phyloP scores from a whole-genome alignment of 2,113 vertebrate species.

The Taurulus bubalis region DNA sequence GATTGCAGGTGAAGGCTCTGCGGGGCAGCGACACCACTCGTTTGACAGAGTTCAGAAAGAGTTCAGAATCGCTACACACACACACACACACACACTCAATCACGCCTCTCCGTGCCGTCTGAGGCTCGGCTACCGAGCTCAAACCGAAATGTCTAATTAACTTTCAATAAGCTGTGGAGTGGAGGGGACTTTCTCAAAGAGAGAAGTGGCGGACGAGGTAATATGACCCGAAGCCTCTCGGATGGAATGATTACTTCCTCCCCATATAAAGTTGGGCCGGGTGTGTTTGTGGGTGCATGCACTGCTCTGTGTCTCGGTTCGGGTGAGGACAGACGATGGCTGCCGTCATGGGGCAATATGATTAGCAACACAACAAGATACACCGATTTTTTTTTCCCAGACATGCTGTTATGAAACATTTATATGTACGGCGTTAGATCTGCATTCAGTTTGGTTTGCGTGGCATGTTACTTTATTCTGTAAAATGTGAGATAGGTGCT shows the following conservation, averaged over 20 bases:
- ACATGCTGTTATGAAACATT: neutral
- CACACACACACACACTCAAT: conserved; percentile 24
- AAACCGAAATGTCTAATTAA: conserved; percentile 66
- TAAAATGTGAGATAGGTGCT: neutral
- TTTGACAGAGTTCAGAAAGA: conserved; percentile 50
- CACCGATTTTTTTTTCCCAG: no score
- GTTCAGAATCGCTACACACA: conserved; percentile 34
- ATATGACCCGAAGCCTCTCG: conserved; percentile 48
- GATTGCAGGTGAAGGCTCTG: neutral
- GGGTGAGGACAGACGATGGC: conserved; percentile 16
- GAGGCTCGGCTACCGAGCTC: conserved; percentile 30
- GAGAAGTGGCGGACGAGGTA: conserved; percentile 14
- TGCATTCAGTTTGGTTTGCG: neutral
- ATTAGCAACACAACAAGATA: neutral
- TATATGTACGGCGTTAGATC: neutral
- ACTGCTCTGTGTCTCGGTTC: conserved; percentile 5
- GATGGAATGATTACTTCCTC: conserved; percentile 51
- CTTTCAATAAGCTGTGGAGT: conserved; percentile 41
- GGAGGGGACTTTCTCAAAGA: conserved; percentile 23
- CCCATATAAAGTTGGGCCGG: neutral
- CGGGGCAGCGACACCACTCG: conserved; percentile 34
- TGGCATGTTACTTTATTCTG: neutral
- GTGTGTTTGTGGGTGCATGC: conserved; percentile 6
- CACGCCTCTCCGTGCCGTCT: conserved; percentile 3
- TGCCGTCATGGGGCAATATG: neutral